Evolutionary conservation across 35 echinoderm and acorn worm species (phyloP), one percentile per base, ranked within the genome.

Genomic region (Lytechinus pictus): DNA sequence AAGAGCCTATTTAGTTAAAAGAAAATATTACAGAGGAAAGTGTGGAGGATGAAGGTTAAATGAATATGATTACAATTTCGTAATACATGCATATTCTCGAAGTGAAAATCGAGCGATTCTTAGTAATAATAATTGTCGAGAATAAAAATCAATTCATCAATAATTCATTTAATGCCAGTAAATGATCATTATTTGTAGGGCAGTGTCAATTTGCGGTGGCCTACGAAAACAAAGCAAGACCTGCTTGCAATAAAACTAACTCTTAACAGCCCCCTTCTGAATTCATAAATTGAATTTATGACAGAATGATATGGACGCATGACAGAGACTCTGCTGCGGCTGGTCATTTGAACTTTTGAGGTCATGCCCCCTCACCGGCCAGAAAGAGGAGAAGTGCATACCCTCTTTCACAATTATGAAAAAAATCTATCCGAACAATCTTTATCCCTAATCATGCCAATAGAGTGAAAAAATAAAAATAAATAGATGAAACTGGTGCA

Each of bases 351-450:
- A 90, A 90, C 88, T 90, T 44, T 10, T 90, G 29, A 90, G 88
- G 88, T 90, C 88, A 90, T 90, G 88, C 88, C 88, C 88, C 88
- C 88, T 90, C 88, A 90, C 88, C 88, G 88, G 88, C 52, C 88
- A 90, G 7, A 90, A 10, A 90, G 88, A 44, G 52, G 52, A 90
- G 88, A 90, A 90, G 88, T 90, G 52, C 88, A 90, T 19, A 44
- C 33, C 33, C 33, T 44, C 33, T 44, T 1, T 90, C 28, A 14
- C 44, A 21, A 28, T 54, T 5, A 90, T 54, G 27, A 9, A 28
- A n/a, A 6, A 16, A 79, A 24, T 27, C 6, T 79, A 16, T 16
- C 19, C n/a, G 66, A n/a, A 79, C 66, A 79, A n/a, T n/a, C n/a
- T 79, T 19, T 16, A 27, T 24, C 0, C 4, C 6, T 0, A 79